Evolutionary conservation across 1,140 invertebrate species (phyloP).

Genomic region (Agraylea sexmaculata): DNA sequence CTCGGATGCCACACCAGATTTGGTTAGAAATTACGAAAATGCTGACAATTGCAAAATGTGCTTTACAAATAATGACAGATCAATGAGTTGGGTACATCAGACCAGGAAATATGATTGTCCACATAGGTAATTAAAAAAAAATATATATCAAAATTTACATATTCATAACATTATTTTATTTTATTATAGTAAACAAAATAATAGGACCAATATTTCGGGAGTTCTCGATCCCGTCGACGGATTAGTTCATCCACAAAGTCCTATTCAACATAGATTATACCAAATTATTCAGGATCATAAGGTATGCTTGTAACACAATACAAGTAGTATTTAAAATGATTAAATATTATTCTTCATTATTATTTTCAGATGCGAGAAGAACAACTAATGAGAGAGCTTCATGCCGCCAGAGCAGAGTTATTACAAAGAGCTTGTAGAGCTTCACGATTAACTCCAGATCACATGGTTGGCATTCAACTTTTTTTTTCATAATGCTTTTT

Average conservation of each 20-base stretch:
- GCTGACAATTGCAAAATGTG: background rate
- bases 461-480: slow-evolving; percentile 40
- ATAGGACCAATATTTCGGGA: slow-evolving; percentile 3
- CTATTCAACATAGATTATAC: slow-evolving; percentile 64
- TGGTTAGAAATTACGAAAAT: too few relatives aligned
- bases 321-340: slow-evolving; percentile 8
- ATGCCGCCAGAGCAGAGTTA: slow-evolving; percentile 54
- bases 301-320: slow-evolving; percentile 34
- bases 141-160: background rate
- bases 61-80: background rate
- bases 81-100: background rate
- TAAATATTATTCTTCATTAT: slow-evolving; percentile 21
- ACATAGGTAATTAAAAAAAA: slow-evolving; percentile 3
- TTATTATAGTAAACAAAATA: background rate
- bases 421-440: slow-evolving; percentile 57
- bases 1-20: too few relatives aligned
- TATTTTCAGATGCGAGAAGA: slow-evolving; percentile 51
- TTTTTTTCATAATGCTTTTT: too few relatives aligned
- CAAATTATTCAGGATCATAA: slow-evolving; percentile 69
- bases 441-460: slow-evolving; percentile 39
- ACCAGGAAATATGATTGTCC: too few relatives aligned
- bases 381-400: slow-evolving; percentile 53
- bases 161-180: background rate
- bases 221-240: slow-evolving; percentile 54
- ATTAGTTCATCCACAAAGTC: slow-evolving; percentile 61